These are phyloP conservation scores for Mungos mungo DNA, from an alignment of 2,113 vertebrate genomes.

Conservation along the genomic window DNA sequence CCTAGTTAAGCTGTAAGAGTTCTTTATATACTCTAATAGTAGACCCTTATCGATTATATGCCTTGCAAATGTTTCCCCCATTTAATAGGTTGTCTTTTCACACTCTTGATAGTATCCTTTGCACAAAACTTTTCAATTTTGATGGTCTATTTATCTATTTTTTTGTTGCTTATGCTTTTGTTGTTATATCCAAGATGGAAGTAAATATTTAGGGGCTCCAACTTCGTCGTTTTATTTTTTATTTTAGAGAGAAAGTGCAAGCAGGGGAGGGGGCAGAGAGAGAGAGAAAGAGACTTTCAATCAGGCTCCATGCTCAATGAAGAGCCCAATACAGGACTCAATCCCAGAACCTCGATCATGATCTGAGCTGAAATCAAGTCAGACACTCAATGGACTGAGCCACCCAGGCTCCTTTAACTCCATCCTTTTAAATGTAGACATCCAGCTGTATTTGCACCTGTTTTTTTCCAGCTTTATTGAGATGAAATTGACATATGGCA, in stretches of 20 bases:
- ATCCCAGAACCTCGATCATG: too few species aligned
- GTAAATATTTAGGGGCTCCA: background rate
- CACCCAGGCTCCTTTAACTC: background rate
- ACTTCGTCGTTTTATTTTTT: background rate
- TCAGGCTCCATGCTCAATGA: too few species aligned
- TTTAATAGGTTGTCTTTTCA: background rate
- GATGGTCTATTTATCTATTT: background rate
- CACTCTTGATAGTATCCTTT: background rate
- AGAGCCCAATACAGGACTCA: too few species aligned
- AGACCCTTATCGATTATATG: background rate
- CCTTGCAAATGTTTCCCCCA: background rate
- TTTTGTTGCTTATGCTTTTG: background rate
- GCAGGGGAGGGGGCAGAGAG: too few species aligned
- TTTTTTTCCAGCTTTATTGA: background rate
- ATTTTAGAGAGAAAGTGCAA: too few species aligned
- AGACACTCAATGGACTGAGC: too few species aligned
- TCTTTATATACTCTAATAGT: background rate
- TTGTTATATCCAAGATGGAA: background rate
- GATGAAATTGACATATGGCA: background rate
- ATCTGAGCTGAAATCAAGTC: too few species aligned
- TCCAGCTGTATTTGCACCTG: background rate
- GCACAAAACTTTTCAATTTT: background rate
- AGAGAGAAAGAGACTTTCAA: too few species aligned
- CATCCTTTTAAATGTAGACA: background rate
- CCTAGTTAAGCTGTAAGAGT: background rate